A percentile compares a stretch with the other conserved stretches of the same genome.
Conservation (phyloP, 1,140 invertebrate genomes). For the Zaprionus lachaisei region DNA sequence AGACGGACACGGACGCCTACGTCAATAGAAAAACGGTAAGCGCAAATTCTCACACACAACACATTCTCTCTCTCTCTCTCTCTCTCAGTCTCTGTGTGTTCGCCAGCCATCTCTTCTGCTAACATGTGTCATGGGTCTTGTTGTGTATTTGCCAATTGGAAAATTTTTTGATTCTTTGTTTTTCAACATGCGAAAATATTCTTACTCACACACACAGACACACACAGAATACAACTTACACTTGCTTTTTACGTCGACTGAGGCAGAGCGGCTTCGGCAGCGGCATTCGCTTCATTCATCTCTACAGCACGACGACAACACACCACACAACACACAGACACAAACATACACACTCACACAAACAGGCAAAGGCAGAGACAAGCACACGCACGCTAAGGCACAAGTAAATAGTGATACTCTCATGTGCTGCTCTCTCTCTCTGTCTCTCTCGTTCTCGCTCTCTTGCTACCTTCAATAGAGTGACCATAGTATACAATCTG, state of each 20-base stretch:
- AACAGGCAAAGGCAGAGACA: background rate
- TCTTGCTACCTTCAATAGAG: constrained; percentile 56
- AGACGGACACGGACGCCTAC: constrained; percentile 55
- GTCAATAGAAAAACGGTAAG: constrained; percentile 76
- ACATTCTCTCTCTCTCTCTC: background rate
- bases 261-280: constrained; percentile 24
- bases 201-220: constrained; percentile 44
- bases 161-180: constrained; percentile 69
- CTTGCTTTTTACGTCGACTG: constrained; percentile 44
- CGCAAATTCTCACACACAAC: constrained; percentile 56
- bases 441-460: constrained; percentile 7
- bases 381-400: constrained; percentile 13
- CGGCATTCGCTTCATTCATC: constrained; percentile 43
- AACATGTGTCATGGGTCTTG: constrained; percentile 18
- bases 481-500: constrained; percentile 57
- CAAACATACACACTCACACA: background rate
- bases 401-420: constrained; percentile 45
- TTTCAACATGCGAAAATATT: constrained; percentile 49
- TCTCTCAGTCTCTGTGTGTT: background rate
- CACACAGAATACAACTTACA: constrained; percentile 41
- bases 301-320: constrained; percentile 25
- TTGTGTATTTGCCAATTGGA: constrained; percentile 69
- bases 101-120: background rate
- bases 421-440: constrained; percentile 34
- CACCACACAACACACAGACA: constrained; percentile 15